A percentile compares a stretch with the other conserved stretches of the same genome.
Conservation (phyloP, 2,113 vertebrate species). For the Malurus alboscapulatus region DNA sequence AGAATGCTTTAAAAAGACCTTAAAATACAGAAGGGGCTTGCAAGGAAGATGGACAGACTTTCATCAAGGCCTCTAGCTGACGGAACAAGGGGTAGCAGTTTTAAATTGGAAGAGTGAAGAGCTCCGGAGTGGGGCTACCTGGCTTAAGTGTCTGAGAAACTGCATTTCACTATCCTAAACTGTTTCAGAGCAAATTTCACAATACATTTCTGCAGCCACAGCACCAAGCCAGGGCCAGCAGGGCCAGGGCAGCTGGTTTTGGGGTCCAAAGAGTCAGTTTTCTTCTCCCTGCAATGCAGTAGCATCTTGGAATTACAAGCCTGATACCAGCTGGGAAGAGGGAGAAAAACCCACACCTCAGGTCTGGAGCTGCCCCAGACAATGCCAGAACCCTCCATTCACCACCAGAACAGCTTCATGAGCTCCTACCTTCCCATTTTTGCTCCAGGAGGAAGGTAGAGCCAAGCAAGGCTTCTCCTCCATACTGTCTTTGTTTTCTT, state of each 20-base stretch:
- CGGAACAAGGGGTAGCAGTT: background rate
- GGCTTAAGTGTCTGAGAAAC: fast-evolving
- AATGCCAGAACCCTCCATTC: fast-evolving
- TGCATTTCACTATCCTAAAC: background rate
- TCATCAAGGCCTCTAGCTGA: background rate
- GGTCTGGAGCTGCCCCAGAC: background rate
- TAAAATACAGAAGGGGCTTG: background rate
- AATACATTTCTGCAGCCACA: background rate
- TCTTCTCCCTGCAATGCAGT: background rate
- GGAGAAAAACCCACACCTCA: background rate
- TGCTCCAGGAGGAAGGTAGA: background rate
- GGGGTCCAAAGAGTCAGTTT: fast-evolving
- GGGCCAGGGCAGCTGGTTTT: background rate
- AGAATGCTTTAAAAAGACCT: background rate
- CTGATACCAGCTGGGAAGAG: background rate
- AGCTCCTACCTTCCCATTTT: background rate
- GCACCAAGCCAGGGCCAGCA: background rate
- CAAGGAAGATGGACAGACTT: background rate
- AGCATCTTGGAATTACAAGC: fast-evolving
- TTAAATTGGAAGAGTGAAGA: background rate
- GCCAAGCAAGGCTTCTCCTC: fast-evolving
- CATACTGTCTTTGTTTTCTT: background rate
- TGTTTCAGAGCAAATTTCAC: background rate
- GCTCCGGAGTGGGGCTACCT: fast-evolving
- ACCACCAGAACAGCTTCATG: background rate